A percentile compares a stretch with the other conserved stretches of the same genome.
phyloP scores from a whole-genome alignment of 2,888 invertebrate genomes.

The Drosophila eohydei region DNA sequence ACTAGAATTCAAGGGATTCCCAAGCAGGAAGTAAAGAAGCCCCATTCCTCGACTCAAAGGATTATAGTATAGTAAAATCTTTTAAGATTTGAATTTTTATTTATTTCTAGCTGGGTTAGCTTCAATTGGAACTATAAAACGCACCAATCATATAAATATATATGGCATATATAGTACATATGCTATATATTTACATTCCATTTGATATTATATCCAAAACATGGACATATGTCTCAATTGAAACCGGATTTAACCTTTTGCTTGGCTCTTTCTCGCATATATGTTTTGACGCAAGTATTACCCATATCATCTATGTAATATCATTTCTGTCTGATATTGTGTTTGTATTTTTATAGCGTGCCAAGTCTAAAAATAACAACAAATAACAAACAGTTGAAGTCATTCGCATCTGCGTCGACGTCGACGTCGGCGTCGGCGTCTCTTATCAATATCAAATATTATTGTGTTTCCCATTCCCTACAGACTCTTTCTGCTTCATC shows the following conservation, averaged over 20 bases:
- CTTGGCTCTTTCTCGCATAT: background rate
- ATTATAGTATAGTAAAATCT: no score
- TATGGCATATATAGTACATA: background rate
- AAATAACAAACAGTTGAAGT: conserved; percentile 4
- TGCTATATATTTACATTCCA: background rate
- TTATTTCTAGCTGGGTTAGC: no score
- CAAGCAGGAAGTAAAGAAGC: no score
- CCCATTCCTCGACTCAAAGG: no score
- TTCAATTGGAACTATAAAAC: no score
- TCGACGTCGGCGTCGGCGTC: background rate
- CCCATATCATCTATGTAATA: background rate
- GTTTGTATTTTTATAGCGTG: conserved; percentile 12
- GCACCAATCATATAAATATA: no score
- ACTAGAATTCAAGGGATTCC: no score
- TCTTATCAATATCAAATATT: conserved; percentile 74
- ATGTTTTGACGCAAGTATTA: background rate
- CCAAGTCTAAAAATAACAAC: conserved; percentile 4
- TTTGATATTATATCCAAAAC: background rate
- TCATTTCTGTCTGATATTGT: conserved; percentile 1
- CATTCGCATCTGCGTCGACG: conserved; percentile 3
- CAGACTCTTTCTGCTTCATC: conserved; percentile 52
- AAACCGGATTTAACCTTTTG: background rate
- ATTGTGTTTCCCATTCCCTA: conserved; percentile 60
- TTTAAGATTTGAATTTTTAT: no score
- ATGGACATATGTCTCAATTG: background rate